Evolutionary conservation across 2,888 invertebrate species (phyloP), one percentile per base, ranked within the genome.

Genomic region (Conistra vaccinii): DNA sequence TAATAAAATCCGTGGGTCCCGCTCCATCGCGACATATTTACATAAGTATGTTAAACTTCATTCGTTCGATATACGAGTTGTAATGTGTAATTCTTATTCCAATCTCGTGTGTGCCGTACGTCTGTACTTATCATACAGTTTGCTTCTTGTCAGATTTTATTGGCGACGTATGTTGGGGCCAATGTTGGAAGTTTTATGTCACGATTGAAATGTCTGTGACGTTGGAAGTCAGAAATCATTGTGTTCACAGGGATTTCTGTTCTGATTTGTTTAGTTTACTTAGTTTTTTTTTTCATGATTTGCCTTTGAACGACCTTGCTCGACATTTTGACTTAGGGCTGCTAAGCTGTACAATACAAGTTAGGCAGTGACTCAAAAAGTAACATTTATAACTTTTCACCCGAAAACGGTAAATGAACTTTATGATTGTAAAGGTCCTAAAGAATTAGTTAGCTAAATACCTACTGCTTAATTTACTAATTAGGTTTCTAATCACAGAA

Each of bases 31-130:
- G 86, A 86, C 86, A 85, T 84, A 86, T 85, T 85, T 86, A 81
- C 82, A 86, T 85, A 85, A 84, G 81, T 81, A 81, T 70, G 76
- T 78, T 81, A 79, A 85, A 86, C 82, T 85, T 84, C 75, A 86
- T 86, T 82, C 86, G 82, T 82, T 85, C 82, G 74, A 81, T 85
- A 84, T 79, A 84, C 57, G 82, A 81, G 71, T 81, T 85, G 75
- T 85, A 85, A 86, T 81, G 74, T 85, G 76, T 84, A 84, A 85
- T 86, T 86, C 75, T 85, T 85, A 85, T 85, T 85, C 85, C 78
- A 62, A 84, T 73, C 85, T 84, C 82, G 79, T 85, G 61, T 84
- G 57, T 66, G 68, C 55, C 74, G 69, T 85, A 76, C 63, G 86
- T 81, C 84, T 73, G 78, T 66, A 74, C 76, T 81, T 81, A 71